Evolutionary conservation across 2,113 vertebrate genomes (phyloP), one percentile per base, ranked within the genome.

Genomic region (Melanostigma gelatinosum): DNA sequence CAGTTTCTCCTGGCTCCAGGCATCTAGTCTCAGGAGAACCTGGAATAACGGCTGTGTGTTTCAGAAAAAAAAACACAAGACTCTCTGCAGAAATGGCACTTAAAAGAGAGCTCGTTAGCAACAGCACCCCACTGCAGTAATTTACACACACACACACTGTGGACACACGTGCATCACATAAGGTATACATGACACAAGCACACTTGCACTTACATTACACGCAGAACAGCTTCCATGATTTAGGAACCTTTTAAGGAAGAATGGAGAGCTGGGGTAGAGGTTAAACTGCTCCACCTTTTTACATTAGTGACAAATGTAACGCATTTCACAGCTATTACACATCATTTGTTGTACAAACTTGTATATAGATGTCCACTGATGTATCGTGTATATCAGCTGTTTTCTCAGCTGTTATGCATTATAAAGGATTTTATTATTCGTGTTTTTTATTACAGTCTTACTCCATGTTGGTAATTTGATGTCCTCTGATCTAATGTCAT

Each of bases 1-100:
- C 36, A 42, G 73, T 93, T 93, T 88, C 87, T 54, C 22, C 57
- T 80, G 84, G 74, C 90, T 81, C 83, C 83, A 65, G 82, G 44
- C 84, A 65, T 77, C 70, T 29, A 46, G 77, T 88, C 89, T 82
- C 75, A n/a, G 55, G 81, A 87, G 79, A 80, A 75, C 36, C 36
- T 72, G 77, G 57, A 82, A 71, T 79, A 86, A 79, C 4, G 18
- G 64, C 34, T 0, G 24, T 27, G 65, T 80, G 80, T 75, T 48
- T 11, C 29, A 5, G 12, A 38, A 50, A 68, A 72, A 40, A 6
- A 68, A 72, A 24, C 20, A 16, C 64, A 76, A 48, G 11, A 34
- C 38, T 61, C 57, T 83, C 55, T 78, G 54, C 83, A 82, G 85
- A 91, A 85, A 84, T 72, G 69, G 78, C 82, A 76, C 82, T 89